A percentile compares a stretch with the other conserved stretches of the same genome.
phyloP scores from a whole-genome alignment of 2,888 invertebrate genomes.

The Orthosia cruda region DNA sequence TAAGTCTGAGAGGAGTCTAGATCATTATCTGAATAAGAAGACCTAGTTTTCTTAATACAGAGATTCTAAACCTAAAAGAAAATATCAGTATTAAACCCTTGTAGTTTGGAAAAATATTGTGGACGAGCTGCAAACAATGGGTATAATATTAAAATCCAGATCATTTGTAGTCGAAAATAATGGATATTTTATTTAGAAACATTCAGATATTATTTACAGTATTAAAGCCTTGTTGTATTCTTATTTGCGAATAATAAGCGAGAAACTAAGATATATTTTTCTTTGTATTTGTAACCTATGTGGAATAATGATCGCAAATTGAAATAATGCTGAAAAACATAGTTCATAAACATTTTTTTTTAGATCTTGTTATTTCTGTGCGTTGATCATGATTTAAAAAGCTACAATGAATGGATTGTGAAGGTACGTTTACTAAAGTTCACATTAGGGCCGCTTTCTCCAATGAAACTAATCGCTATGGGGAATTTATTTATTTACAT shows the following conservation, averaged over 20 bases:
- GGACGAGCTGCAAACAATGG: conserved; percentile 20
- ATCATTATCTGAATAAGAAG: background rate
- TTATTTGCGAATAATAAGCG: conserved; percentile 6
- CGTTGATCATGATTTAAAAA: background rate
- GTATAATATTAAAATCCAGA: conserved; percentile 42
- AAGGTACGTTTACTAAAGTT: no score
- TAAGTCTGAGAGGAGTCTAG: background rate
- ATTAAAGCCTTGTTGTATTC: background rate
- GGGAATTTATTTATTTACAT: no score
- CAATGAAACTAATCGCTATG: no score
- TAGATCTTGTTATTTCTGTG: background rate
- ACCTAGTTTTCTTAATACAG: background rate
- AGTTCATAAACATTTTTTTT: background rate
- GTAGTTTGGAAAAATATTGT: background rate
- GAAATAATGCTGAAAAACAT: background rate
- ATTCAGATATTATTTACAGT: conserved; percentile 3
- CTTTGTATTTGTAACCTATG: background rate
- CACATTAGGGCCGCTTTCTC: no score
- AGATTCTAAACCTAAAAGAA: background rate
- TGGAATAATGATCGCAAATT: background rate
- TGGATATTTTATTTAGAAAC: conserved; percentile 7
- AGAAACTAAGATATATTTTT: background rate
- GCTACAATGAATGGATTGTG: no score
- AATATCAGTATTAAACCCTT: conserved; percentile 9
- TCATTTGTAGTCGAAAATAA: conserved; percentile 30